These are phyloP conservation scores for Chrysina gloriosa DNA, from an alignment of 2,888 invertebrate species.

Conservation along the genomic window DNA sequence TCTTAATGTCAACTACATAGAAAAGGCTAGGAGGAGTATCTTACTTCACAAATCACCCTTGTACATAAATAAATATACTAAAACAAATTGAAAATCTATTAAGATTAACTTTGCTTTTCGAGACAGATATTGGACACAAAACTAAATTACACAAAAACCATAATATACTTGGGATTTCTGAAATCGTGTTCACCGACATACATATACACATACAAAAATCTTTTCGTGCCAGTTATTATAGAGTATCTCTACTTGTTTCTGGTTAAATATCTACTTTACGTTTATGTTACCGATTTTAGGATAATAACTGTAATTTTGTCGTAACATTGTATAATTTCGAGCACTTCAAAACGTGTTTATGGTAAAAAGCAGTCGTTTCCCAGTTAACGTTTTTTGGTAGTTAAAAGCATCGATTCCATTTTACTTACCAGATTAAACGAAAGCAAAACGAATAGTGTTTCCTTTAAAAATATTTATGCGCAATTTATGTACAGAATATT, in stretches of 20 bases:
- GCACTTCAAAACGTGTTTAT: slow-evolving; percentile 11
- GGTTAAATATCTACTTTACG: neutral
- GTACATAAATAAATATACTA: no score
- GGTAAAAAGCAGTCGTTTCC: neutral
- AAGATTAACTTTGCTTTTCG: no score
- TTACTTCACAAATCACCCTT: no score
- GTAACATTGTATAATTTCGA: neutral
- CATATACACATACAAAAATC: no score
- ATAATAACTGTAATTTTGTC: slow-evolving; percentile 17
- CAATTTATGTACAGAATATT: no score
- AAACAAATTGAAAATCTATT: no score
- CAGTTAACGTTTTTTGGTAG: neutral
- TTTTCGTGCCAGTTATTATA: neutral
- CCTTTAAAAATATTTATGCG: neutral
- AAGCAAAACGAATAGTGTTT: neutral
- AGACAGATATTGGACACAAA: no score
- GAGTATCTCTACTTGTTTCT: neutral
- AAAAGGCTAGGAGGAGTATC: no score
- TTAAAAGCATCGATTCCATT: neutral
- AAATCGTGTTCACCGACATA: no score
- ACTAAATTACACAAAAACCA: no score
- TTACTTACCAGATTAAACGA: neutral
- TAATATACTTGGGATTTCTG: no score
- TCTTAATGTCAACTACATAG: no score
- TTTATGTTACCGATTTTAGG: slow-evolving; percentile 7